These are phyloP conservation scores for Drosophila villosipedis DNA, from an alignment of 2,888 invertebrate species.

Conservation along the genomic window DNA sequence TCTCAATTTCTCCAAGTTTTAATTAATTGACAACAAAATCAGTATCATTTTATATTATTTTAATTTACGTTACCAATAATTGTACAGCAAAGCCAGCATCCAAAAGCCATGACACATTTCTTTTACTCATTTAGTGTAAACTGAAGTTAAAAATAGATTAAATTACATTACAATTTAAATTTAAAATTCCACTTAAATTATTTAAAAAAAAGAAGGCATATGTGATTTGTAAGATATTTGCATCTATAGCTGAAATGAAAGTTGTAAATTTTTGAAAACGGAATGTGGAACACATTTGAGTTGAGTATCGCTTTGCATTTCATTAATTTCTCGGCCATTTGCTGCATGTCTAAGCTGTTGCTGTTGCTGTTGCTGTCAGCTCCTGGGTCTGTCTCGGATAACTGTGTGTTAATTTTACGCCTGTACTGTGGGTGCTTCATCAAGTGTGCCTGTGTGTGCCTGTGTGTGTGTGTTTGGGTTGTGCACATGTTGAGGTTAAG, in stretches of 20 bases:
- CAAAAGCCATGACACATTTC: background rate
- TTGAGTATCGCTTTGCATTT: conserved; percentile 33
- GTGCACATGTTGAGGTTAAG: conserved; percentile 69
- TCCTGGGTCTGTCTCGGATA: conserved; percentile 39
- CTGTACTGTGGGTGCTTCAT: conserved; percentile 1
- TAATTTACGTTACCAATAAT: background rate
- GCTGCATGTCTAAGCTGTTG: conserved; percentile 59
- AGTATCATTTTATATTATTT: background rate
- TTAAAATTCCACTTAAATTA: background rate
- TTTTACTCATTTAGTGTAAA: background rate
- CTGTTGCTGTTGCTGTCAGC: conserved; percentile 43
- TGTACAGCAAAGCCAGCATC: too few species aligned
- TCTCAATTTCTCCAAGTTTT: background rate
- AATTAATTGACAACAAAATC: background rate
- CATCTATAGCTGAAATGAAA: background rate
- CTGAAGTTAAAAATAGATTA: background rate
- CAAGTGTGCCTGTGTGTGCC: background rate
- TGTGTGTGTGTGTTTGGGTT: conserved; percentile 19
- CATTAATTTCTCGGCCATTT: conserved; percentile 65
- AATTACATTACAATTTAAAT: background rate
- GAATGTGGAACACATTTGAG: conserved; percentile 26
- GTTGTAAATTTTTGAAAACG: background rate
- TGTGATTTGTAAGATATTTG: background rate
- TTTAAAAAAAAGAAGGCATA: background rate
- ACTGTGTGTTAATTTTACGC: conserved; percentile 74